A percentile compares a stretch with the other conserved stretches of the same genome.
Conservation (phyloP, 2,113 vertebrate genomes). For the Cricetomys ansorgei region DNA sequence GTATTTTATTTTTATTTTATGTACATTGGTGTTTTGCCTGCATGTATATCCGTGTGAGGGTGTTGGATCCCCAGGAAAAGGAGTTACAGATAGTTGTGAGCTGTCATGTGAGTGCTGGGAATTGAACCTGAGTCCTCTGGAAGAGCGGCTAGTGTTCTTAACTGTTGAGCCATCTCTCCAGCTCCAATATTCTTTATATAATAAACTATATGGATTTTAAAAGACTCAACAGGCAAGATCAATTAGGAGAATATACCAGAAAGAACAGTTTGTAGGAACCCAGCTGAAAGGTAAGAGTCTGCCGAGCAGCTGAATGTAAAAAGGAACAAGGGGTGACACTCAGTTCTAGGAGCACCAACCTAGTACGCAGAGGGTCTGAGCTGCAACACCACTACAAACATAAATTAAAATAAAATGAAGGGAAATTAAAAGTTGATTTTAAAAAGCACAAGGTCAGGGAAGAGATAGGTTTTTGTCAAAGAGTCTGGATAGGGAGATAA, state of each 20-base stretch:
- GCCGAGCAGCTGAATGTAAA: neutral
- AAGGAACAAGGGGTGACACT: neutral
- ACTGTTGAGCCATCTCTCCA: no score
- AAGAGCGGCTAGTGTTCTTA: no score
- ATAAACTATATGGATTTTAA: neutral
- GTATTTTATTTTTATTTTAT: no score
- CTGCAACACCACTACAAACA: neutral
- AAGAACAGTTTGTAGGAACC: neutral
- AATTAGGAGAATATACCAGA: neutral
- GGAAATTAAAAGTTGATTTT: neutral
- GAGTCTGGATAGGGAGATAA: neutral
- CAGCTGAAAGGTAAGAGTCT: neutral
- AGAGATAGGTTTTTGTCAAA: neutral
- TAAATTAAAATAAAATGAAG: neutral
- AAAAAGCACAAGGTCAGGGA: neutral
- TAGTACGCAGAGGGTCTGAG: neutral
- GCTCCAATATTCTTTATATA: neutral
- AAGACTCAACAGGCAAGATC: slow-evolving; percentile 28
- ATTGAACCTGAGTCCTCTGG: no score
- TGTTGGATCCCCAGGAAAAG: no score
- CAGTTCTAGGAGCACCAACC: neutral
- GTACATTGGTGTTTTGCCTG: no score
- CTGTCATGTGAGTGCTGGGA: no score
- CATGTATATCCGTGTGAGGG: no score
- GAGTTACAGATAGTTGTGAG: no score